A percentile compares a stretch with the other conserved stretches of the same genome.
Conservation (phyloP, 2,888 invertebrate species). For the Ametastegia equiseti region DNA sequence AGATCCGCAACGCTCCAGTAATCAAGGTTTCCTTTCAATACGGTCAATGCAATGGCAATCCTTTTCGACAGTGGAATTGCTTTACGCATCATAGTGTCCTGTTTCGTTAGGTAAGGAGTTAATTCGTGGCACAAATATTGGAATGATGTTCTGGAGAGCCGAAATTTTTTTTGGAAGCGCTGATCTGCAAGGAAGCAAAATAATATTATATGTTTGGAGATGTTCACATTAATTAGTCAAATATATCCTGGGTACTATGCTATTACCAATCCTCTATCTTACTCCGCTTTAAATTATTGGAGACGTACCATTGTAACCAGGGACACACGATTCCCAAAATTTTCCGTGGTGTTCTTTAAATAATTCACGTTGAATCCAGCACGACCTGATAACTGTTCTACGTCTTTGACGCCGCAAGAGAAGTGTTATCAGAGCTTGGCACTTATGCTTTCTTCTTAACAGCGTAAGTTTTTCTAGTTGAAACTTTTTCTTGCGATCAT, state of each 20-base stretch:
- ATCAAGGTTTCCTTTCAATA: conserved; percentile 47
- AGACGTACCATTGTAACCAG: conserved; percentile 5
- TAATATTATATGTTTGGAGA: neutral
- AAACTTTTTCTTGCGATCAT: no score
- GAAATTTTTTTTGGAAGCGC: conserved; percentile 43
- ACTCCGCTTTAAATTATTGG: no score
- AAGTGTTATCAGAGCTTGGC: no score
- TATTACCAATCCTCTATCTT: no score
- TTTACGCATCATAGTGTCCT: conserved; percentile 37
- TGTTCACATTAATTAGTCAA: neutral
- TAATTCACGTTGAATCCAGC: conserved; percentile 66
- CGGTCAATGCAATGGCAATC: conserved; percentile 43
- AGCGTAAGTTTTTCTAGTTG: no score
- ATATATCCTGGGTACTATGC: no score
- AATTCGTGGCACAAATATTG: conserved; percentile 24
- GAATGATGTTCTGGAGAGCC: conserved; percentile 29
- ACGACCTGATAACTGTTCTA: conserved; percentile 73
- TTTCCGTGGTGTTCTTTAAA: neutral
- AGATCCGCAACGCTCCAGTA: conserved; percentile 46
- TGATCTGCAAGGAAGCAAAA: conserved; percentile 6
- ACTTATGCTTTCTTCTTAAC: no score
- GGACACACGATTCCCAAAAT: conserved; percentile 27
- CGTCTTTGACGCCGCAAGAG: conserved; percentile 71
- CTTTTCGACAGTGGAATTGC: conserved; percentile 45
- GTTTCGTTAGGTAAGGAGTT: conserved; percentile 4